Evolutionary conservation across 2,113 vertebrate species (phyloP).

Genomic region (Geothlypis trichas): DNA sequence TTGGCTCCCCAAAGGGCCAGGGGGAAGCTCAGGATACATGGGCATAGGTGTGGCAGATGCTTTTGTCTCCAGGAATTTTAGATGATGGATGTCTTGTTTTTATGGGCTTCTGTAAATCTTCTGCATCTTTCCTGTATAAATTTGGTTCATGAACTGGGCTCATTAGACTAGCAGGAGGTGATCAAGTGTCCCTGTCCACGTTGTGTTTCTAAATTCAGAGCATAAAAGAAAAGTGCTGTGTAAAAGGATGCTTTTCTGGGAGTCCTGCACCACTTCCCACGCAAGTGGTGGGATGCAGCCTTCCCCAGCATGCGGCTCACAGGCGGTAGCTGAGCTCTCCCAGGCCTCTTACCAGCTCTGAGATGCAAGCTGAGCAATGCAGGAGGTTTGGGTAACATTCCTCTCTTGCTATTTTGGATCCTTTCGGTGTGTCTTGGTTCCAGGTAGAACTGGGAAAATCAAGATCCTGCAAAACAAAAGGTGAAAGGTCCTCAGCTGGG

Average conservation of each 20-base stretch:
- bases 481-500: neutral
- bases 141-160: neutral
- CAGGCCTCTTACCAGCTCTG: neutral
- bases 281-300: neutral
- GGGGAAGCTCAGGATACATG: neutral
- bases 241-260: slow-evolving; percentile 6
- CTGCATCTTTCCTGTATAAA: neutral
- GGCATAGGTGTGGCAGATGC: neutral
- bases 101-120: neutral
- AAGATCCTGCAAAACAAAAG: neutral
- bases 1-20: neutral
- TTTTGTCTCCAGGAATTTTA: neutral
- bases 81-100: neutral
- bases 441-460: neutral
- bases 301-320: neutral
- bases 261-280: neutral
- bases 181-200: neutral
- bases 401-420: neutral
- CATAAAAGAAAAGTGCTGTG: neutral
- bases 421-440: neutral
- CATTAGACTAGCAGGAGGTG: neutral
- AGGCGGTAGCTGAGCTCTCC: neutral
- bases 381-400: neutral
- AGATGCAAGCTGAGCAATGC: neutral
- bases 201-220: neutral